Conservation (phyloP, 1,140 invertebrate species). For the Drosophila micromelanica region DNA sequence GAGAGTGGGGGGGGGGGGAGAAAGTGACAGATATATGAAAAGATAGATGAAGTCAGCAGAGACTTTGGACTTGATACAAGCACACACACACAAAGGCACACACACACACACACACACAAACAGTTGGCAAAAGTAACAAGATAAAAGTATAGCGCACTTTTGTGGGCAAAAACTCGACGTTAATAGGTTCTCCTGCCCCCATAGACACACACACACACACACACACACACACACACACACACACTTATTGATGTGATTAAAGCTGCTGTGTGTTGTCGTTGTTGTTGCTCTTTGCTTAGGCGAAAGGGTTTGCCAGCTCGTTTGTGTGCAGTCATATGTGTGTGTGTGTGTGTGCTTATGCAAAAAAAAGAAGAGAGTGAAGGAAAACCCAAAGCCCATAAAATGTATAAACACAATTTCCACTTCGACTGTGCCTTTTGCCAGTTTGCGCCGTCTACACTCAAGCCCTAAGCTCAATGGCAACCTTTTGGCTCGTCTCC, state of each 20-base stretch:
- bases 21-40: not conserved
- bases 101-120: not conserved
- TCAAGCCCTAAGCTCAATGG: conserved; percentile 13
- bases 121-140: conserved; percentile 42
- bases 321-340: not conserved
- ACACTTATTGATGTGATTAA: conserved; percentile 26
- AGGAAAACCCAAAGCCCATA: conserved; percentile 30
- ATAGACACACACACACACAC: conserved; percentile 3
- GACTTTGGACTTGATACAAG: not conserved
- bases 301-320: conserved; percentile 20
- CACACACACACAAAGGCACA: conserved; percentile 4
- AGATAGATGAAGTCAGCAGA: not conserved
- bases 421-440: conserved; percentile 58
- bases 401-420: conserved; percentile 71
- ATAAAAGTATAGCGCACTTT: conserved; percentile 52
- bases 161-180: conserved; percentile 41
- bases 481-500: conserved; percentile 6
- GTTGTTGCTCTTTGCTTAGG: conserved; percentile 9
- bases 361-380: conserved; percentile 3
- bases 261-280: not conserved
- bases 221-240: conserved; percentile 2
- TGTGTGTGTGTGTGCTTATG: conserved; percentile 3
- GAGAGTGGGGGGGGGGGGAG: too few species aligned
- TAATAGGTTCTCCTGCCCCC: conserved; percentile 20
- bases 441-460: conserved; percentile 19